phyloP scores from a whole-genome alignment of 2,797 vertebrate genomes.

The Zonotrichia albicollis region DNA sequence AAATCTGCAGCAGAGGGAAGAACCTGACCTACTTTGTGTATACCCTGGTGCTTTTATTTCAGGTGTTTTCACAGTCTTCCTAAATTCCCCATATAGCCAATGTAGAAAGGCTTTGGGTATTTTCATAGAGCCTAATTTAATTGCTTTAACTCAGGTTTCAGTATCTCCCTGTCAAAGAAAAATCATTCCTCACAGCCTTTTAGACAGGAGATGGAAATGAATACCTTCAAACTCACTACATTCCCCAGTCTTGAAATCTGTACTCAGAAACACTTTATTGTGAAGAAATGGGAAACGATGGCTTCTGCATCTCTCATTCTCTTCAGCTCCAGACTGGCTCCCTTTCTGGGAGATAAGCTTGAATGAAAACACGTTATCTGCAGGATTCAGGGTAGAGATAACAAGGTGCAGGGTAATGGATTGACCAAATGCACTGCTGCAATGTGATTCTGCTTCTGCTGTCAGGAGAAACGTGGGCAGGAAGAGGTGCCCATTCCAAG shows the following conservation, averaged over 20 bases:
- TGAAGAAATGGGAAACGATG: background rate
- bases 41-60: background rate
- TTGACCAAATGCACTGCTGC: background rate
- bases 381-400: background rate
- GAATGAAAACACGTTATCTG: background rate
- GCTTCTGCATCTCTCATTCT: background rate
- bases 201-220: background rate
- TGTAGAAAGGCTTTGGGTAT: background rate
- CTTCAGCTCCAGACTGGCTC: background rate
- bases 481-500: accelerated
- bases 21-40: background rate
- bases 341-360: background rate
- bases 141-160: background rate
- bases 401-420: background rate
- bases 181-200: background rate
- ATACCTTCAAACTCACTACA: background rate
- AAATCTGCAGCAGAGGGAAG: background rate
- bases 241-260: background rate
- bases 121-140: background rate
- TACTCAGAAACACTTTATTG: background rate
- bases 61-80: background rate
- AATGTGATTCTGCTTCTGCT: background rate
- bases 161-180: background rate
- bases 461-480: accelerated
- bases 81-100: background rate